Evolutionary conservation across 2,888 invertebrate genomes (phyloP), one percentile per base, ranked within the genome.

Genomic region (Ceramica pisi): DNA sequence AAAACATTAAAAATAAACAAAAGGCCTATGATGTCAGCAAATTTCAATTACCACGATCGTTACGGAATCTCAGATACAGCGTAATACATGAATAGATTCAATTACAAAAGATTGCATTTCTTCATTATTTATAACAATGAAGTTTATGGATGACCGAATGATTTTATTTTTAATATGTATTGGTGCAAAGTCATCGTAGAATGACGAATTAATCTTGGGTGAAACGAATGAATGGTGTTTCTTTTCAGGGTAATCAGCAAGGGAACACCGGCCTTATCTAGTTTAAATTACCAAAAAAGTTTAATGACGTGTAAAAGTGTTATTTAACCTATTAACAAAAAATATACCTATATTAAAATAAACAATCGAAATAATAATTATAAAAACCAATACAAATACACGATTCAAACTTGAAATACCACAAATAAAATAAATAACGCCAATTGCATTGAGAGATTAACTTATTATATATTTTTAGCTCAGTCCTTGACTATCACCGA

Each of bases 401-500:
- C n/a, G 14, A 14, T 48, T 7, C n/a, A 23, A n/a, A 41, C 73
- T 26, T 19, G 16, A 6, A 44, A 51, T n/a, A 14, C 3, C 5
- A 23, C 26, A 19, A 60, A 19, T 14, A 8, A 59, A 53, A 67
- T 56, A 66, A 53, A 66, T 21, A 19, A 10, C 16, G n/a, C 46
- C 16, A 75, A 51, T 62, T 51, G 44, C 19, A 41, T 48, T 57
- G 26, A 50, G 51, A 67, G 14, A 80, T 60, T 60, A 48, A 62
- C 12, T 61, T 44, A 38, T 35, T 35, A 16, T 50, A 70, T 56
- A 50, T 44, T 75, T 57, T 65, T 67, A 57, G 38, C 67, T 9
- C 31, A 63, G 73, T 70, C 83, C 77, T 83, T 80, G 70, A 64
- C 53, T 78, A 70, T 81, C 71, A 67, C 67, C 56, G 71, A 35